Evolutionary conservation across 37 sponge, comb jelly and placozoan genomes (phyloP).

Genomic region (Oopsacas minuta): DNA sequence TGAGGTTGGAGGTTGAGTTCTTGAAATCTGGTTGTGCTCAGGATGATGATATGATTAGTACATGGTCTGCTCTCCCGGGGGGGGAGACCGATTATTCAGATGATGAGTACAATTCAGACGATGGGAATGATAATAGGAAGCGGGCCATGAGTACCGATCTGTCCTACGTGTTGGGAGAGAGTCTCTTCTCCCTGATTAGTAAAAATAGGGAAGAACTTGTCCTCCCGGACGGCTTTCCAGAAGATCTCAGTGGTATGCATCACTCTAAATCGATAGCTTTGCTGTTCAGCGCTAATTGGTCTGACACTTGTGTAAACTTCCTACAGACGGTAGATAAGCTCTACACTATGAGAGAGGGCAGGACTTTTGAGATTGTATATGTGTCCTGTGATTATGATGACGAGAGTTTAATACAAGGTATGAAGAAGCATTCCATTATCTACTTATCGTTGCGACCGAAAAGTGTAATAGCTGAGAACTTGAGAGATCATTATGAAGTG

Average conservation of each 20-base stretch:
- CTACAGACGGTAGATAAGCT: not conserved
- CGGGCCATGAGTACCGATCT: not conserved
- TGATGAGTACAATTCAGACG: not conserved
- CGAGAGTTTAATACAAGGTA: not conserved
- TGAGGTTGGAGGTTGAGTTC: not conserved
- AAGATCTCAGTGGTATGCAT: not conserved
- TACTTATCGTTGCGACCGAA: not conserved
- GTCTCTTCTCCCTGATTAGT: not conserved
- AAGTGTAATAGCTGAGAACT: not conserved
- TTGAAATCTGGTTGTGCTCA: not conserved
- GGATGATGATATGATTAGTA: not conserved
- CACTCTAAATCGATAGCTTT: not conserved
- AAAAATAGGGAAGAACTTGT: not conserved
- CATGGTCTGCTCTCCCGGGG: not conserved
- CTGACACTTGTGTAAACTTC: not conserved
- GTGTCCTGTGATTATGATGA: constrained; percentile 7
- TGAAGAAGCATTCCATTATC: not conserved
- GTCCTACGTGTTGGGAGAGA: not conserved
- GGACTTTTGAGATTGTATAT: not conserved
- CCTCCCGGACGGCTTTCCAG: not conserved
- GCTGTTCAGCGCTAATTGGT: not conserved
- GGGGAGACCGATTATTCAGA: not conserved
- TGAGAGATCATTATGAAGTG: not conserved
- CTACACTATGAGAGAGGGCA: not conserved
- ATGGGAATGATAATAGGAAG: not conserved